Conservation (phyloP, 2,797 vertebrate genomes). For the Rhabdomys pumilio region DNA sequence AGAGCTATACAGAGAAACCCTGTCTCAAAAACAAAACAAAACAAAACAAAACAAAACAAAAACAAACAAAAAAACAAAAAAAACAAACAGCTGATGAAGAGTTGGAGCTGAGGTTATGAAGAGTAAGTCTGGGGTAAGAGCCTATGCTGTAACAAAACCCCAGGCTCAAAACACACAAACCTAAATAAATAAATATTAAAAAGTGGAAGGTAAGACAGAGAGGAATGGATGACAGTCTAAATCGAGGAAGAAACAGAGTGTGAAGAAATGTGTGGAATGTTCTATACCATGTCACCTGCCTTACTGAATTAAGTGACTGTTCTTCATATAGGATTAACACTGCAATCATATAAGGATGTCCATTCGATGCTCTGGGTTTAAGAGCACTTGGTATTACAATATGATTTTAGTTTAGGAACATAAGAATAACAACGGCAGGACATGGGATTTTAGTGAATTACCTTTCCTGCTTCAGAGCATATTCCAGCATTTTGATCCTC, state of each 20-base stretch:
- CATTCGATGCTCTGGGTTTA: constrained; percentile 38
- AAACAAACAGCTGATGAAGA: neutral
- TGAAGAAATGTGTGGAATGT: neutral
- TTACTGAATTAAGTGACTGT: constrained; percentile 8
- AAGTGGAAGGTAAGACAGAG: neutral
- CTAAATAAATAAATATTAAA: neutral
- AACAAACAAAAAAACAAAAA: too few relatives aligned
- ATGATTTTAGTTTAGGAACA: constrained; percentile 42
- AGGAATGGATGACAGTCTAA: neutral
- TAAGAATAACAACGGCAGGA: constrained; percentile 16
- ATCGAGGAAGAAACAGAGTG: too few relatives aligned
- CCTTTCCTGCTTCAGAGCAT: constrained; percentile 99
- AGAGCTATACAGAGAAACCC: too few relatives aligned
- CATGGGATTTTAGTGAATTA: constrained; percentile 80
- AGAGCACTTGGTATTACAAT: constrained; percentile 30
- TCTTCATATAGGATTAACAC: constrained; percentile 48
- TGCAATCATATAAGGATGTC: constrained; percentile 16
- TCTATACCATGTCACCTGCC: neutral
- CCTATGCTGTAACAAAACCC: neutral
- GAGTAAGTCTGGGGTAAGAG: too few relatives aligned
- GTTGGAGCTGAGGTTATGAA: neutral
- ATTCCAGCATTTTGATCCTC: constrained; percentile 99
- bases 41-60: too few relatives aligned
- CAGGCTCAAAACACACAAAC: neutral
- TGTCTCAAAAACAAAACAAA: too few relatives aligned